These are phyloP conservation scores for Candidula unifasciata DNA, from an alignment of 2,888 invertebrate species.

Conservation along the genomic window DNA sequence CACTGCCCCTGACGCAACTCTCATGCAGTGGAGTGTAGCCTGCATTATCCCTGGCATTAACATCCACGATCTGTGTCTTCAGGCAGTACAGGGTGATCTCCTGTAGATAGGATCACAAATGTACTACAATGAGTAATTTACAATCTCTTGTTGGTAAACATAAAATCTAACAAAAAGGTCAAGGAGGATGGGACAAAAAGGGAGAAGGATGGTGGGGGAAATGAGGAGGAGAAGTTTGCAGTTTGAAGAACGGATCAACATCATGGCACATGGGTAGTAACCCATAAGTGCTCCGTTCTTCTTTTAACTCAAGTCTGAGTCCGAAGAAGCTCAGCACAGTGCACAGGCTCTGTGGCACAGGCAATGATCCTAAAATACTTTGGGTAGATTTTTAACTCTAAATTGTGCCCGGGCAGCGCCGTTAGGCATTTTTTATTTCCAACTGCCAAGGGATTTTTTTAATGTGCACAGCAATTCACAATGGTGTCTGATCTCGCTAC, in stretches of 20 bases:
- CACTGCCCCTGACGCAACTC: constrained; percentile 91
- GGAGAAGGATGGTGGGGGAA: constrained; percentile 35
- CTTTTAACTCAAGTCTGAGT: too few relatives aligned
- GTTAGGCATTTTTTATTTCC: too few relatives aligned
- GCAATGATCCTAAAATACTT: too few relatives aligned
- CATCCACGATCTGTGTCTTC: constrained; percentile 90
- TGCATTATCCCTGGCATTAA: constrained; percentile 93
- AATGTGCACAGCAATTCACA: too few relatives aligned
- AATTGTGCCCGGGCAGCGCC: too few relatives aligned
- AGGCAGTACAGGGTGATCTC: constrained; percentile 94
- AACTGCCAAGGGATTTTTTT: too few relatives aligned
- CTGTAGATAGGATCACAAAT: constrained; percentile 78
- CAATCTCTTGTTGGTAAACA: neutral
- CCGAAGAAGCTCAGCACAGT: too few relatives aligned
- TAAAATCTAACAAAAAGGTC: neutral
- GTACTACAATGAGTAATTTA: neutral
- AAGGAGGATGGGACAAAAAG: neutral
- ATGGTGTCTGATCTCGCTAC: too few relatives aligned
- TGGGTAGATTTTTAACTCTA: too few relatives aligned
- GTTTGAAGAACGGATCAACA: constrained; percentile 2
- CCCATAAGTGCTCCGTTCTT: too few relatives aligned
- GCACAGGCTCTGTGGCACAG: too few relatives aligned
- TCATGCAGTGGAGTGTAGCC: constrained; percentile 91
- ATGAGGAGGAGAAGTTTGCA: constrained; percentile 19
- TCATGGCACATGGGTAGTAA: too few relatives aligned